Evolutionary conservation across 2,888 invertebrate species (phyloP), one percentile per base, ranked within the genome.

Genomic region (Caradrina kadenii): DNA sequence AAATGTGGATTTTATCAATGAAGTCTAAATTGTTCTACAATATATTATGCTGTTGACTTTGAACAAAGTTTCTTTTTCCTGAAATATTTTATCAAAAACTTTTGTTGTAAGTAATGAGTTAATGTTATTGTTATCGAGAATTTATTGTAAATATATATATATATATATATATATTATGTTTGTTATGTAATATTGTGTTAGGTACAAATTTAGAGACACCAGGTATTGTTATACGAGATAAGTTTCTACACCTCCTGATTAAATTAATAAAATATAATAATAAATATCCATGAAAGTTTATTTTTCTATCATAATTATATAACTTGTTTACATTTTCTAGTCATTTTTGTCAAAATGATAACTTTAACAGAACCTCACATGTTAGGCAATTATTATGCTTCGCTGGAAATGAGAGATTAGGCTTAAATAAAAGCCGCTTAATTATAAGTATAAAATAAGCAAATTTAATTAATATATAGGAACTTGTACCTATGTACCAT

Each of bases 331-430:
- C 62, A 63, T 71, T 77, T 73, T 84, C 82, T 84, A 84, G 83
- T 83, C 82, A 83, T 80, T 81, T 80, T 71, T 73, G 60, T 69
- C 56, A 72, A 39, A 66, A 53, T 58, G 17, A 65, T 60, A 63
- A 45, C 45, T 45, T 45, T 69, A 69, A 65, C 58, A 64, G 35
- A 73, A 69, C 63, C 53, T 56, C 52, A 70, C 49, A 31, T 54
- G 54, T 74, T 70, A 61, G 55, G 58, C 39, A 70, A 68, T 63
- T 68, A 68, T 60, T 52, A 73, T 61, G 86, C 84, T 84, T 85
- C 11, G 82, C 80, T 62, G 65, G 60, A 78, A 56, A 83, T 69
- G 87, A 87, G 86, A 87, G 85, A 86, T 83, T 80, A 76, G 73
- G 79, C 69, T 80, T 78, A 68, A 76, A 31, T 75, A 55, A 65